Base-by-base conservation (phyloP, 2,888 invertebrate species). In the Amphipoea oculea region DNA sequence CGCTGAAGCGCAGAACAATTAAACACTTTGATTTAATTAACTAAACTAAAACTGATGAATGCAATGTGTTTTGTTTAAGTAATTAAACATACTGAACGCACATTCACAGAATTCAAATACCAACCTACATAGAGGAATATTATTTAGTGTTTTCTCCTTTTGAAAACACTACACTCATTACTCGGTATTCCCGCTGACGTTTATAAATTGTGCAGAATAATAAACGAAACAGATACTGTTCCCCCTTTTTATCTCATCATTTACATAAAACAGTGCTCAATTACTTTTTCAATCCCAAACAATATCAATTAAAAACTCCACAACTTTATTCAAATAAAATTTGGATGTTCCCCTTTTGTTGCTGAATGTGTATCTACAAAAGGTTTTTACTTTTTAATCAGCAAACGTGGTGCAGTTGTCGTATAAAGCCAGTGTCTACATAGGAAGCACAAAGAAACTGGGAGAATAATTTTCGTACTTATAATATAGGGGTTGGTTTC, bases 341-440 rank as follows among this genome's bases (percentile, higher is more conserved):
- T 88, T 81, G 78, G 70, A 84, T 78, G 72, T 78, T 65, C 78
- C 73, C 65, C 65, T 82, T 81, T 76, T 72, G 77, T 84, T 72
- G 82, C 69, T 63, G 74, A 81, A 81, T 81, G 79, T 78, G 68
- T 79, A 68, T 81, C 80, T 73, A 88, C 84, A 85, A 89, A 90
- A 89, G 85, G 83, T 82, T 92, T 90, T 91, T 90, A 91, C 83
- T 82, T 92, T 91, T 91, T 90, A 92, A 91, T 92, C 91, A 91
- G 86, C 87, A 89, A 83, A 89, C 85, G 84, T 80, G 84, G 88
- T 86, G 86, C 85, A 82, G 83, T 83, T 84, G 81, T 81, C 78
- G 82, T 83, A 83, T 88, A 86, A 89, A 83, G 85, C 86, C 85
- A 72, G 87, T 86, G 87, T 85, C 84, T 86, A 85, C 75, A 81